phyloP scores from a whole-genome alignment of 2,113 vertebrate species.

The Zosterops pallidus region DNA sequence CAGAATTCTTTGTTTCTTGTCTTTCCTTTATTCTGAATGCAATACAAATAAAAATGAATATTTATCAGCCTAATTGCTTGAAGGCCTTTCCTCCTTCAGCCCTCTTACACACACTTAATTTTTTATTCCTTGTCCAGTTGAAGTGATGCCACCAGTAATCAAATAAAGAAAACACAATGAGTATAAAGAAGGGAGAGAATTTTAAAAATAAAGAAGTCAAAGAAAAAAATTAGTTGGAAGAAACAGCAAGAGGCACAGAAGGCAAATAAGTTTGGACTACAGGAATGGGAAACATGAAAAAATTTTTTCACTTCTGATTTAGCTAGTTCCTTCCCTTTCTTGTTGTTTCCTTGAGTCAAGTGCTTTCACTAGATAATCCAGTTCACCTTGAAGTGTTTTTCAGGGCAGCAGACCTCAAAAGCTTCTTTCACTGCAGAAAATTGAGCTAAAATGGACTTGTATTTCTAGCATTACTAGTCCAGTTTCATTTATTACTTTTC shows the following conservation, averaged over 20 bases:
- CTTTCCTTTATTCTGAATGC: neutral
- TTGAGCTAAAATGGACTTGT: neutral
- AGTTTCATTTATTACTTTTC: neutral
- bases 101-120: neutral
- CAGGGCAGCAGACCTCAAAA: neutral
- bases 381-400: constrained; percentile 18
- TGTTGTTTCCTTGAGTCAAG: neutral
- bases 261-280: neutral
- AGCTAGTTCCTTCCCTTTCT: neutral
- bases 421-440: neutral
- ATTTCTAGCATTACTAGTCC: neutral
- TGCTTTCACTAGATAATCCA: neutral
- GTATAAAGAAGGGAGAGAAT: neutral
- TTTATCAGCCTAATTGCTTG: neutral
- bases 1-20: neutral
- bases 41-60: neutral
- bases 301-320: neutral
- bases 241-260: neutral
- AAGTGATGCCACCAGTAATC: neutral
- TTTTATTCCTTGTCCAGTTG: neutral
- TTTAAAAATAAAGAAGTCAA: neutral
- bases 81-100: neutral
- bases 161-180: neutral
- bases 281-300: neutral
- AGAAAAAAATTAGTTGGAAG: neutral